Evolutionary conservation across 2,888 invertebrate genomes (phyloP).

Genomic region (Boloria selene): DNA sequence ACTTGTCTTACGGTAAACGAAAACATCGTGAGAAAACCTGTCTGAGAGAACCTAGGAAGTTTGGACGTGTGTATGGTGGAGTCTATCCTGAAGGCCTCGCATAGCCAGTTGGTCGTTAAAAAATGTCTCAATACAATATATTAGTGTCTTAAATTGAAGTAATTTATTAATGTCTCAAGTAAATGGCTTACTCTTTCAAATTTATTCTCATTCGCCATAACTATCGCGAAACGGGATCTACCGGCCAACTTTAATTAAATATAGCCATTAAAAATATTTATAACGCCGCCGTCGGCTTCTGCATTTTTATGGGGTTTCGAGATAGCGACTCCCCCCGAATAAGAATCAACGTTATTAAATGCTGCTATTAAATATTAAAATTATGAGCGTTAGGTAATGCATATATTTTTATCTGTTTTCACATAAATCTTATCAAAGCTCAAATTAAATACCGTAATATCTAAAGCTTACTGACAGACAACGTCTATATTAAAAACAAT

Average conservation of each 20-base stretch:
- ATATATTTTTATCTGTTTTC: constrained; percentile 9
- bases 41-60: too few species aligned
- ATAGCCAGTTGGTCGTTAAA: too few species aligned
- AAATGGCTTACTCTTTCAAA: constrained; percentile 42
- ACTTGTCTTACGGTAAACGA: too few species aligned
- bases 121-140: background rate
- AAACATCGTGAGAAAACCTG: too few species aligned
- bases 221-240: constrained; percentile 51
- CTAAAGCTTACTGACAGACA: too few species aligned
- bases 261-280: constrained; percentile 78
- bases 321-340: constrained; percentile 49
- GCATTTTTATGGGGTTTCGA: constrained; percentile 73
- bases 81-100: too few species aligned
- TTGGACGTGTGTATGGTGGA: too few species aligned
- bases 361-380: constrained; percentile 33
- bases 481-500: too few species aligned
- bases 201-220: constrained; percentile 48
- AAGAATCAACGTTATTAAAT: constrained; percentile 41
- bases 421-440: background rate
- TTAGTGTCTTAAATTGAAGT: background rate
- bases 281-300: constrained; percentile 59
- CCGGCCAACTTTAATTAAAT: constrained; percentile 66
- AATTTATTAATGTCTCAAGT: constrained; percentile 8
- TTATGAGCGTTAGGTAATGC: constrained; percentile 14
- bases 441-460: too few species aligned